These are phyloP conservation scores for Allobates femoralis DNA, from an alignment of 2,797 vertebrate species.

Conservation along the genomic window DNA sequence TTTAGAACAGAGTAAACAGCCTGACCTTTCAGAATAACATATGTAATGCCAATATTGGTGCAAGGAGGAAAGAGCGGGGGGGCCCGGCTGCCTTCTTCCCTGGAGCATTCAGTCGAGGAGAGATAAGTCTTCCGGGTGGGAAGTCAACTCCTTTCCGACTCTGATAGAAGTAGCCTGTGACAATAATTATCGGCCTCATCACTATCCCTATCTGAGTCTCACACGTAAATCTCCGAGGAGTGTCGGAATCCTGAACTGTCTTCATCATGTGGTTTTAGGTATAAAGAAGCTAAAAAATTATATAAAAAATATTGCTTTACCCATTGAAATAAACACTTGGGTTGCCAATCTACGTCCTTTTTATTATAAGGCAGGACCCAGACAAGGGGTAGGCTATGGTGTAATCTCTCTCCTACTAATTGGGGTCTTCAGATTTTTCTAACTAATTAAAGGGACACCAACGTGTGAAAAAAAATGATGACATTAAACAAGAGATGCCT, in stretches of 20 bases:
- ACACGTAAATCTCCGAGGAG: conserved; percentile 67
- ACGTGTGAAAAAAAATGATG: no score
- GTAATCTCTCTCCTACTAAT: no score
- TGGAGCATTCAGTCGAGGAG: conserved; percentile 66
- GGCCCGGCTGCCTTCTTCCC: conserved; percentile 67
- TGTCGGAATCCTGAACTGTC: conserved; percentile 63
- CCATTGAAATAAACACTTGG: no score
- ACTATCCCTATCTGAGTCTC: conserved; percentile 70
- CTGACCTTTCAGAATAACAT: conserved; percentile 65
- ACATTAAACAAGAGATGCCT: no score
- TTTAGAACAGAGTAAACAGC: conserved; percentile 55
- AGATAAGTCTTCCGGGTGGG: conserved; percentile 73
- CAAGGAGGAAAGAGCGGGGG: conserved; percentile 46
- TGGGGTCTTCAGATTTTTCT: no score
- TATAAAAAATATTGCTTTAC: no score
- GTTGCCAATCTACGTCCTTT: no score
- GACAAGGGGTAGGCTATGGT: no score
- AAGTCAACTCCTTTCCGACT: conserved; percentile 74
- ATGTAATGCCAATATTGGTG: conserved; percentile 67
- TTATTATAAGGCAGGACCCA: no score
- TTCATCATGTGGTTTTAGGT: no score
- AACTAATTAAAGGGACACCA: no score
- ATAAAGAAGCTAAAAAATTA: not conserved
- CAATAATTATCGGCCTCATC: conserved; percentile 72
- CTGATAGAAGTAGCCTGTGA: conserved; percentile 69